phyloP scores from a whole-genome alignment of 2,888 invertebrate species.

The Epirrhoe alternata region DNA sequence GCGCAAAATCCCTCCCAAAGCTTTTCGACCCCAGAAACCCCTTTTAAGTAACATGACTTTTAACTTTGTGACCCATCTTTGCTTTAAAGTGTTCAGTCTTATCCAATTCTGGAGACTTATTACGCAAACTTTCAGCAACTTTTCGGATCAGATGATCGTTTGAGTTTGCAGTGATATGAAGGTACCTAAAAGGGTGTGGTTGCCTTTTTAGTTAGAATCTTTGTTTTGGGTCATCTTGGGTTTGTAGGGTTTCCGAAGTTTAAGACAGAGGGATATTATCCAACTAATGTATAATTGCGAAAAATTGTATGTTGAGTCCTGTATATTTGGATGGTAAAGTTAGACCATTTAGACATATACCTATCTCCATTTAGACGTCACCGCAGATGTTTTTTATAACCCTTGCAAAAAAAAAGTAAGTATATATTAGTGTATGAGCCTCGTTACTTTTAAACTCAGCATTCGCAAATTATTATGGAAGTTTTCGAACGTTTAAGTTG shows the following conservation, averaged over 20 bases:
- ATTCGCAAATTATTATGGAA: constrained; percentile 35
- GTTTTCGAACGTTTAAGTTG: constrained; percentile 40
- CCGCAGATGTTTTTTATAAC: too few species aligned
- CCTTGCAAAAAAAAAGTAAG: background rate
- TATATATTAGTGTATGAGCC: constrained; percentile 13
- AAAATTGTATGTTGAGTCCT: too few species aligned
- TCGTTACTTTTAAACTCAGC: constrained; percentile 26
- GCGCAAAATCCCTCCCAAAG: constrained; percentile 71
- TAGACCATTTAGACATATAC: too few species aligned
- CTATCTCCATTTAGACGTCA: too few species aligned
- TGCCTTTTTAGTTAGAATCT: background rate
- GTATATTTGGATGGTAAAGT: too few species aligned
- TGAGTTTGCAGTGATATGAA: constrained; percentile 18
- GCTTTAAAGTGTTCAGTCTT: constrained; percentile 77
- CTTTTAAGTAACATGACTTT: constrained; percentile 85
- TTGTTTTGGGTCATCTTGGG: background rate
- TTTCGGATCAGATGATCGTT: constrained; percentile 52
- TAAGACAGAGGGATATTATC: background rate
- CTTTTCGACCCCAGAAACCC: constrained; percentile 77
- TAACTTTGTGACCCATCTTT: constrained; percentile 83
- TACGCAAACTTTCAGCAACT: constrained; percentile 52
- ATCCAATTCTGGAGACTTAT: constrained; percentile 65
- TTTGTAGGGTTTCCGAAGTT: background rate
- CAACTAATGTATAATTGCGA: too few species aligned
- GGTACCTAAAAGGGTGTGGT: background rate